phyloP scores from a whole-genome alignment of 2,113 vertebrate species.

The Carollia perspicillata region DNA sequence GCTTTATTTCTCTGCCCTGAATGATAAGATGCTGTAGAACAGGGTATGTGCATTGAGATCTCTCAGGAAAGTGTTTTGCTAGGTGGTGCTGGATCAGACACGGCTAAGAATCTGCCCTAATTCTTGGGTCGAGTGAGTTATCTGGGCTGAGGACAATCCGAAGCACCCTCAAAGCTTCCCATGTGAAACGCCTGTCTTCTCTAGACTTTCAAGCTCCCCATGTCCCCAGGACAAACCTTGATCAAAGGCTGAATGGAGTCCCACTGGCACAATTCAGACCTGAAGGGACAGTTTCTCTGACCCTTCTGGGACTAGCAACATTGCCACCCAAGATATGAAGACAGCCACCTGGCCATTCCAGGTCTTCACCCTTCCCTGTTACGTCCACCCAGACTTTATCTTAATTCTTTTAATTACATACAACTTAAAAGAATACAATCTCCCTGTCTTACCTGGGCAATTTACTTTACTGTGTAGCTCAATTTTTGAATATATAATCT shows the following conservation, averaged over 20 bases:
- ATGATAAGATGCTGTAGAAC: background rate
- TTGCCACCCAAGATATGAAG: background rate
- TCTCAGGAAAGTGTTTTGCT: background rate
- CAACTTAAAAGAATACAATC: background rate
- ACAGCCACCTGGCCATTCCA: background rate
- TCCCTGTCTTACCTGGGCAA: background rate
- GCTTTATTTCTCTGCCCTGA: background rate
- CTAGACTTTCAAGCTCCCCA: background rate
- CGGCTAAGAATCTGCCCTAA: background rate
- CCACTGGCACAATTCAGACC: background rate
- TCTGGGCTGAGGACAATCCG: too few species aligned
- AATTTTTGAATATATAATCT: background rate
- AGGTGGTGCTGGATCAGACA: background rate
- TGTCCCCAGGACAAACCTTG: background rate
- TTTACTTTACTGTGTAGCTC: background rate
- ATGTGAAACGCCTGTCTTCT: background rate
- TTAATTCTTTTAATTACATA: background rate
- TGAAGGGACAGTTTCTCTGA: background rate
- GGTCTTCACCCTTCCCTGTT: background rate
- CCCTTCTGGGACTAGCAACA: background rate
- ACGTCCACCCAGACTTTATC: background rate
- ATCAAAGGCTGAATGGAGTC: background rate
- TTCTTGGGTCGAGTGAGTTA: background rate
- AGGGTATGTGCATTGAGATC: background rate
- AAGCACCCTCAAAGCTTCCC: background rate